Base-by-base conservation (phyloP, 2,797 vertebrate genomes). In the Sebastes trivittatus region DNA sequence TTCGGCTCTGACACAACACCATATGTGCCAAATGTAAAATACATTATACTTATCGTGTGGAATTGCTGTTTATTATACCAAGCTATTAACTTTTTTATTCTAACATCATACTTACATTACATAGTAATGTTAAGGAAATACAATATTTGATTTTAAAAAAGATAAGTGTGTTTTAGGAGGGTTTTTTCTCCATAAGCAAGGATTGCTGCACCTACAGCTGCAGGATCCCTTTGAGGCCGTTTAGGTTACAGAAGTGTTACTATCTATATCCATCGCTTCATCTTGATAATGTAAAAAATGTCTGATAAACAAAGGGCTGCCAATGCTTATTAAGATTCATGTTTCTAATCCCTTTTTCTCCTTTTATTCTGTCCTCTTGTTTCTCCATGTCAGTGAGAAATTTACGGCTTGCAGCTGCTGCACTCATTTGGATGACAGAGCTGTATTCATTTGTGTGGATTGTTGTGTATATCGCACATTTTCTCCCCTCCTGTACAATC, bases 11-110 rank as follows among this genome's bases (percentile, higher is more conserved):
- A 83, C 72, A 78, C 56, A 61, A 69, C 52, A 66, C 7, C 67
- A 38, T 11, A 34, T 72, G 64, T 59, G 76, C 70, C 73, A 76
- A 81, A 78, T 71, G 74, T 77, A 61, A 78, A 80, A 83, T 60
- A 67, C 70, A 96, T 86, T 52, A 82, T 72, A 27, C 36, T 72
- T n/a, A n/a, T 94, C 94, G 93, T 93, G 94, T 96, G n/a, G 38
- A 80, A 30, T 29, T 29, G 7, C 58, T 77, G 49, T 73, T 83
- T 81, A 77, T 89, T 91, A 94, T 94, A 93, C 90, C 95, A 95
- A 95, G 93, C 95, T 94, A 93, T 96, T 94, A 94, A 94, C 91
- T 95, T 93, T 94, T 77, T 42, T 4, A 49, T 67, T 66, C 16
- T 59, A 36, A 72, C 81, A 73, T 68, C 56, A 27, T 62, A 49